Evolutionary conservation across 2,888 invertebrate genomes (phyloP), one percentile per base, ranked within the genome.

Genomic region (Andrena haemorrhoa): DNA sequence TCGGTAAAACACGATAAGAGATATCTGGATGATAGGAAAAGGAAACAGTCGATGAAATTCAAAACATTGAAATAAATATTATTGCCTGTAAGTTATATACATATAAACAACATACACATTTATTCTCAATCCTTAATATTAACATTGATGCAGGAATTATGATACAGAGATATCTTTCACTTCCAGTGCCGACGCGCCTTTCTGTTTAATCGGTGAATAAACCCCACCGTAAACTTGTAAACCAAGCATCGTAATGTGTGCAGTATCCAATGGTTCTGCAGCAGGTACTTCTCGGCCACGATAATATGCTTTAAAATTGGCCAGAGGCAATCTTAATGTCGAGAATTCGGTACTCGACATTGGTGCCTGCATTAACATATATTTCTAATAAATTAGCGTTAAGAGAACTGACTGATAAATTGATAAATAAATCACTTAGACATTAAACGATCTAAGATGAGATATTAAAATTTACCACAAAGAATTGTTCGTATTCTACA

Each of bases 141-240:
- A 69, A 56, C 12, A 73, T 63, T 49, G n/a, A 20, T 58, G 49
- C 35, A 23, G 29, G 26, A 60, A 33, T 77, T 77, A 83, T 23
- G 77, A 86, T 56, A 66, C 68, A 33, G 29, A 70, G 23, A 96
- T 95, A 94, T 95, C 95, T 89, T 96, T 95, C 51, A 96, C 95
- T 93, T 96, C 96, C 85, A 96, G 94, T 61, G 96, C 95, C 2
- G 96, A 95, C 8, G 95, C 95, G 0, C 96, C 96, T 88, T 94
- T 95, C 89, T 96, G 96, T 90, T 96, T 96, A 23, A 95, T 92
- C 7, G 95, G 95, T 85, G 94, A 94, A 90, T 96, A 96, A 80
- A 96, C 96, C 16, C 96, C 96, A 26, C 96, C 96, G 88, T 95
- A 96, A 89, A 96, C 95, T 94, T 96, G 96, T 60, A 96, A 92